Base-by-base conservation (phyloP, 2,797 vertebrate genomes). In the Adelosebastes latens region DNA sequence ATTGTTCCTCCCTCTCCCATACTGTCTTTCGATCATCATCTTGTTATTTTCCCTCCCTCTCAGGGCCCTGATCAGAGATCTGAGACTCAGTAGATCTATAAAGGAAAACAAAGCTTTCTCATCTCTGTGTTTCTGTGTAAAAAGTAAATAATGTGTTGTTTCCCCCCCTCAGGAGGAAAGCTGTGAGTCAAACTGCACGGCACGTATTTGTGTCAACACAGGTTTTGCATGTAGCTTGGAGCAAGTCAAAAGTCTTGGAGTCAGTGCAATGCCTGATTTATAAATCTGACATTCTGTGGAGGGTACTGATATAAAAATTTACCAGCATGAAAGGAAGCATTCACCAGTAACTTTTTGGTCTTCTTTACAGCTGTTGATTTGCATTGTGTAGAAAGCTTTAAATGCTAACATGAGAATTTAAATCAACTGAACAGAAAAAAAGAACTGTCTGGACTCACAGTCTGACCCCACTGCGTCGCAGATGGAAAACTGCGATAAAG, bases 1-100 rank as follows among this genome's bases (percentile, higher is more conserved):
- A 25, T 5, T 12, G 9, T 73, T 60, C 72, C 58, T 75, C 42
- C 25, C 42, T 68, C 27, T 80, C 32, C 12, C 34, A 56, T 25
- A n/a, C 58, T 36, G 31, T 81, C 46, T 82, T 75, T 66, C 29
- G 53, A 25, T 62, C 69, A 72, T 76, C 76, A 76, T 58, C 69
- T 77, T 84, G 24, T 72, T 80, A 63, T 83, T 81, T 79, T 82
- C 56, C 61, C 60, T 64, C 46, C 52, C 59, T 79, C 80, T 56
- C 72, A 84, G 65, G 70, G 73, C 78, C 60, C 72, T 82, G 74
- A 85, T 87, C 53, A 77, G 34, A 85, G 80, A 80, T 77, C 31
- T 78, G 25, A 87, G 60, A 71, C 58, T 71, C 34, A 31, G 36
- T 49, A 75, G 52, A 68, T 80, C 65, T 73, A 74, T 78, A 72